Evolutionary conservation across 2,888 invertebrate genomes (phyloP).

Genomic region (Fragum whitleyi): DNA sequence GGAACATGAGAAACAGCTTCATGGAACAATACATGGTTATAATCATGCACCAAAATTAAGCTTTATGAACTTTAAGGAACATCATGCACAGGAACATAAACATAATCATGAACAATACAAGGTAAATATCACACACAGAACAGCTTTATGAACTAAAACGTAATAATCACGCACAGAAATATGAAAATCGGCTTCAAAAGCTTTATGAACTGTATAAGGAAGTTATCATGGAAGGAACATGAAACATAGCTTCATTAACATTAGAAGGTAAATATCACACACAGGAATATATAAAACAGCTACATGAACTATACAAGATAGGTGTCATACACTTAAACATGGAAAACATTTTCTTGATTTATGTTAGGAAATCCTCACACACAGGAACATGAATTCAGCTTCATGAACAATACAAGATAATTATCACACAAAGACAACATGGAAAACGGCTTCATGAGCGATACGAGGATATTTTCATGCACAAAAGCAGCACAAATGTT

Average conservation of each 20-base stretch:
- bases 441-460: too few species aligned
- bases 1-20: constrained; percentile 83
- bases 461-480: background rate
- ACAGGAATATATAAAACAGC: constrained; percentile 82
- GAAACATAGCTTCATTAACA: constrained; percentile 78
- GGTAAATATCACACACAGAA: constrained; percentile 33
- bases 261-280: constrained; percentile 82
- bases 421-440: too few species aligned
- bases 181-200: constrained; percentile 81
- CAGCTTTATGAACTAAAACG: constrained; percentile 83
- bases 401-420: constrained; percentile 78
- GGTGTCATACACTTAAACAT: too few species aligned
- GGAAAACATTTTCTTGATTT: constrained; percentile 22
- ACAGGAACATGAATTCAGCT: constrained; percentile 83
- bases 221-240: background rate
- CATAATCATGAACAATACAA: constrained; percentile 80
- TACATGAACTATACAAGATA: constrained; percentile 79
- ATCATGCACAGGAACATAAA: too few species aligned
- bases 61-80: constrained; percentile 78
- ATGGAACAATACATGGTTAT: constrained; percentile 77
- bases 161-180: too few species aligned
- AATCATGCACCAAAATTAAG: constrained; percentile 51
- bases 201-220: constrained; percentile 79
- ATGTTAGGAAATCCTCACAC: constrained; percentile 15
- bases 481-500: too few species aligned